These are phyloP conservation scores for Hypolimnas misippus DNA, from an alignment of 2,888 invertebrate genomes.

Conservation along the genomic window DNA sequence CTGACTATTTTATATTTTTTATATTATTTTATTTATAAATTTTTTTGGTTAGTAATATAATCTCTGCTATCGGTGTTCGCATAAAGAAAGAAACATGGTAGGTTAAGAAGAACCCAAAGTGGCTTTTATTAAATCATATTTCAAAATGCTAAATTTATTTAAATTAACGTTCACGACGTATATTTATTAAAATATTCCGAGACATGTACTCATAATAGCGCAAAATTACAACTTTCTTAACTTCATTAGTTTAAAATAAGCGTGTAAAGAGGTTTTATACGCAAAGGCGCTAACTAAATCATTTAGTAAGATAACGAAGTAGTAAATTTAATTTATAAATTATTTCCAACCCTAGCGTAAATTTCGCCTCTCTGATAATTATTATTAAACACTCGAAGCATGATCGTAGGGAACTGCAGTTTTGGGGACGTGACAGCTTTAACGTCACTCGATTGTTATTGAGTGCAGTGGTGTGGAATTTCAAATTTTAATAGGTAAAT, in stretches of 20 bases:
- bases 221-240: neutral
- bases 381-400: conserved; percentile 9
- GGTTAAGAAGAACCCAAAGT: too few relatives aligned
- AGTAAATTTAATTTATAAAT: conserved; percentile 7
- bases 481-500: conserved; percentile 7
- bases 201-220: neutral
- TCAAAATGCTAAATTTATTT: too few relatives aligned
- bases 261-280: neutral
- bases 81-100: too few relatives aligned
- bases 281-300: too few relatives aligned
- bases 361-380: neutral
- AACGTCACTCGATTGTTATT: conserved; percentile 10
- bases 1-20: too few relatives aligned
- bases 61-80: too few relatives aligned
- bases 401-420: neutral
- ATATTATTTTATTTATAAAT: too few relatives aligned
- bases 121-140: too few relatives aligned
- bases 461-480: conserved; percentile 7
- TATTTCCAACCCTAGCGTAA: neutral
- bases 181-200: neutral
- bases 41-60: too few relatives aligned
- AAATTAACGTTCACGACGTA: too few relatives aligned
- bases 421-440: conserved; percentile 2
- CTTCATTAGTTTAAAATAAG: neutral
- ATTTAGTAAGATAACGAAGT: neutral